Percentiles rank a stretch among this genome's conserved stretches.
Evolutionary conservation across 1,140 invertebrate species (phyloP).

Genomic region (Philotrypesis tridentata): DNA sequence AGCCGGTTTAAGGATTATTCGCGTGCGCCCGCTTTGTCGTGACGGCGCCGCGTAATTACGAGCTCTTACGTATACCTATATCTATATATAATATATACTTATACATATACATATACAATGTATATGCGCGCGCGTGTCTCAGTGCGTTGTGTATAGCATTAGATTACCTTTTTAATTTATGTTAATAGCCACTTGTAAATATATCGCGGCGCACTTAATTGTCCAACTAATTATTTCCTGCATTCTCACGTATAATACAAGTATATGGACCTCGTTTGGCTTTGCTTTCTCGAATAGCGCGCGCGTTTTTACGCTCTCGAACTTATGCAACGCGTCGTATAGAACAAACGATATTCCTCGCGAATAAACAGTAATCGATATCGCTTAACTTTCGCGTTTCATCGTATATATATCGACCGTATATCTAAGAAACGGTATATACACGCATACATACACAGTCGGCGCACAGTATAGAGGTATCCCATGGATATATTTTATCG

Average conservation of each 20-base stretch:
- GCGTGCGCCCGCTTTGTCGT: not conserved
- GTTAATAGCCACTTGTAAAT: constrained; percentile 21
- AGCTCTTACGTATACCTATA: not conserved
- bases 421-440: too few species aligned
- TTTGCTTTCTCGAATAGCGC: too few species aligned
- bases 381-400: too few species aligned
- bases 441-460: too few species aligned
- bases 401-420: too few species aligned
- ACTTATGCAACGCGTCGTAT: too few species aligned
- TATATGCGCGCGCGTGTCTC: not conserved
- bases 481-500: not conserved
- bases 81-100: too few species aligned
- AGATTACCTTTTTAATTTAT: constrained; percentile 39
- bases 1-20: not conserved
- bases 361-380: too few species aligned
- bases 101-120: too few species aligned
- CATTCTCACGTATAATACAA: not conserved
- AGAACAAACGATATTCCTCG: too few species aligned
- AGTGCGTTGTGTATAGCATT: not conserved
- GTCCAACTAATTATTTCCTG: constrained; percentile 13
- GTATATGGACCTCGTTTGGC: too few species aligned
- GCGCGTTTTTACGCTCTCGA: too few species aligned
- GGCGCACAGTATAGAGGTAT: not conserved
- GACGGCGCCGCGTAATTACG: not conserved
- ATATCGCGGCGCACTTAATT: not conserved